Conservation (phyloP, 1,140 invertebrate genomes). For the Drosophila persimilis region DNA sequence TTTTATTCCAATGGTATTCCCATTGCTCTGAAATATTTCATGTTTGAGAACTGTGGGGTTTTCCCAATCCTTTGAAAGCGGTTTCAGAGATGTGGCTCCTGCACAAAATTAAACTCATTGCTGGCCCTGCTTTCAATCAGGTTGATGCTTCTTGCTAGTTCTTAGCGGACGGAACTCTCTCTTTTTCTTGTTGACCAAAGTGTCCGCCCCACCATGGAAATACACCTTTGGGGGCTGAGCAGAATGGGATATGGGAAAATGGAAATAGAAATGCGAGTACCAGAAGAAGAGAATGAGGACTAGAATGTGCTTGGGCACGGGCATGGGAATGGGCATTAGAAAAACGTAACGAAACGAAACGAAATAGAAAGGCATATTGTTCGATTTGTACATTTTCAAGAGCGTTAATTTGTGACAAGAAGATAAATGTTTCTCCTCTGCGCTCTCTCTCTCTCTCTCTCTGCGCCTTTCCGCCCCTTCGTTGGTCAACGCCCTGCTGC, state of each 20-base stretch:
- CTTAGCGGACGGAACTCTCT: no score
- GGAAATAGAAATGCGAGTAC: constrained; percentile 12
- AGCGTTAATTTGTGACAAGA: constrained; percentile 69
- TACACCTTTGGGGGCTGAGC: constrained; percentile 23
- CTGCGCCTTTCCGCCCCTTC: background rate
- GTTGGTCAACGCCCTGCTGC: constrained; percentile 4
- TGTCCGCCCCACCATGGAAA: constrained; percentile 37
- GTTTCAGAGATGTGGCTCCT: no score
- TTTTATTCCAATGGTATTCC: no score
- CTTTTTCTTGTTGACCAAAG: no score
- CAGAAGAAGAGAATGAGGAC: background rate
- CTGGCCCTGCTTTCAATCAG: no score
- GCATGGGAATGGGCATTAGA: background rate
- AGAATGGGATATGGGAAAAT: constrained; percentile 11
- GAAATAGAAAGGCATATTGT: constrained; percentile 62
- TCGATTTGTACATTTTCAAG: constrained; percentile 52
- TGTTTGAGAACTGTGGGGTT: no score
- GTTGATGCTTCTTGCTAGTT: no score
- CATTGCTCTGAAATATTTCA: no score
- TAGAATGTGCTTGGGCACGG: background rate
- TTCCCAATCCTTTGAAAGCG: no score
- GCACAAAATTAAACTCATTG: no score
- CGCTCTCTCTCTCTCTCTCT: background rate
- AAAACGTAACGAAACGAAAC: constrained; percentile 7
- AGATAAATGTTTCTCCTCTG: constrained; percentile 61